phyloP scores from a whole-genome alignment of 2,888 invertebrate species.

The Oeneis ivallda region DNA sequence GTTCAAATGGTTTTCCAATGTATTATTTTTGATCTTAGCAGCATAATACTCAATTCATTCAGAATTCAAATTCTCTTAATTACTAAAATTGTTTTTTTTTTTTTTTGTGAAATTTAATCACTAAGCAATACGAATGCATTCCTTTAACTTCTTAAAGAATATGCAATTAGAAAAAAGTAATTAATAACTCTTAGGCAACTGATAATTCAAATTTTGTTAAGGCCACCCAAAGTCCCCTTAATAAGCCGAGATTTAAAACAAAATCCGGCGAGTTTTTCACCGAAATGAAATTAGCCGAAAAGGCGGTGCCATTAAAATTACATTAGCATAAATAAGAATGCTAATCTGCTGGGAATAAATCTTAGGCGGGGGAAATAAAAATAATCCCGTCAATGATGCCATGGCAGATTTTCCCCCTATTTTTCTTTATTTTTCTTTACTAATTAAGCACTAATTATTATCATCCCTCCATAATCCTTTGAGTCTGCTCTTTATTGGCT shows the following conservation, averaged over 20 bases:
- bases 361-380: constrained; percentile 71
- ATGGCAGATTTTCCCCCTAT: constrained; percentile 55
- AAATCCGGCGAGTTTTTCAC: constrained; percentile 72
- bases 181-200: constrained; percentile 47
- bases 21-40: too few relatives aligned
- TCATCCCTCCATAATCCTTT: constrained; percentile 12
- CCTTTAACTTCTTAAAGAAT: constrained; percentile 3
- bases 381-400: constrained; percentile 71
- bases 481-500: constrained; percentile 15
- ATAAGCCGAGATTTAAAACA: constrained; percentile 73
- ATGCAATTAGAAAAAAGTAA: constrained; percentile 31
- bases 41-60: too few relatives aligned
- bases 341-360: constrained; percentile 81
- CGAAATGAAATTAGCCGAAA: constrained; percentile 80
- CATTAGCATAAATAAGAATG: constrained; percentile 82
- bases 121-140: too few relatives aligned
- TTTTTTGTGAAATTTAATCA: too few relatives aligned
- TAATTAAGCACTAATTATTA: constrained; percentile 28
- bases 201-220: constrained; percentile 68
- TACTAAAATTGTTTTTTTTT: too few relatives aligned
- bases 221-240: constrained; percentile 63
- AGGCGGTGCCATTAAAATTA: constrained; percentile 80
- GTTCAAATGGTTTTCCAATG: too few relatives aligned
- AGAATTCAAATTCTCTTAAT: too few relatives aligned
- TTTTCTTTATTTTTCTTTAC: constrained; percentile 28